phyloP scores from a whole-genome alignment of 1,140 invertebrate species.

The Drosophila kanapiae region DNA sequence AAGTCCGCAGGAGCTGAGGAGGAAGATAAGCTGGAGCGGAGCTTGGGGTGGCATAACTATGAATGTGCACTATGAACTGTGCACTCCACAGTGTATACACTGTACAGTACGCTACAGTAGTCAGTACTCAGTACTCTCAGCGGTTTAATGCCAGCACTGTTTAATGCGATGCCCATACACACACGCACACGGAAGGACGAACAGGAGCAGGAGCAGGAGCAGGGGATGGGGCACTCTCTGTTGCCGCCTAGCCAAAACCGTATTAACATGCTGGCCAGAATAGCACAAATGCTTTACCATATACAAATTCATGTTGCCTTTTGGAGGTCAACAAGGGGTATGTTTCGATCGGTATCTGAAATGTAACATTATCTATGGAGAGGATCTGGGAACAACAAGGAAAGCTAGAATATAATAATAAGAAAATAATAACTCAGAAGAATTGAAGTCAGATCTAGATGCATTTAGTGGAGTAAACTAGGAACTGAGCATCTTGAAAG shows the following conservation, averaged over 20 bases:
- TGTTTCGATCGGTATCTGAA: neutral
- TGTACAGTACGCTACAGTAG: slow-evolving; percentile 11
- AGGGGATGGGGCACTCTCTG: neutral
- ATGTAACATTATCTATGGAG: neutral
- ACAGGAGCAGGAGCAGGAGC: neutral
- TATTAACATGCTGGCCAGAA: slow-evolving; percentile 67
- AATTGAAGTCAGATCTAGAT: too few species aligned
- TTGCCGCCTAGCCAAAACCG: slow-evolving; percentile 15
- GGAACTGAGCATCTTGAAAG: too few species aligned
- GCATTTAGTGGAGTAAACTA: too few species aligned
- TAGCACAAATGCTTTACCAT: slow-evolving; percentile 37
- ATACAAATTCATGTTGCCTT: slow-evolving; percentile 52
- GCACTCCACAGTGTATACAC: slow-evolving; percentile 15
- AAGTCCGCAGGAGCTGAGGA: neutral
- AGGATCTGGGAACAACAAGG: neutral
- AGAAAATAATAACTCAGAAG: too few species aligned
- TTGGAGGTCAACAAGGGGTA: slow-evolving; percentile 11
- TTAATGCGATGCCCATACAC: slow-evolving; percentile 45
- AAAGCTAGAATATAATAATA: neutral
- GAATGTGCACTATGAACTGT: too few species aligned
- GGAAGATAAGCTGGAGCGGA: slow-evolving; percentile 1
- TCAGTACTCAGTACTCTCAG: slow-evolving; percentile 29
- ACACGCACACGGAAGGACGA: neutral
- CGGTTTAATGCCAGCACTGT: slow-evolving; percentile 52
- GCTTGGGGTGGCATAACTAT: slow-evolving; percentile 29